phyloP scores from a whole-genome alignment of 92 coral and sea anemone genomes.

The Chrysogorgia sp. region DNA sequence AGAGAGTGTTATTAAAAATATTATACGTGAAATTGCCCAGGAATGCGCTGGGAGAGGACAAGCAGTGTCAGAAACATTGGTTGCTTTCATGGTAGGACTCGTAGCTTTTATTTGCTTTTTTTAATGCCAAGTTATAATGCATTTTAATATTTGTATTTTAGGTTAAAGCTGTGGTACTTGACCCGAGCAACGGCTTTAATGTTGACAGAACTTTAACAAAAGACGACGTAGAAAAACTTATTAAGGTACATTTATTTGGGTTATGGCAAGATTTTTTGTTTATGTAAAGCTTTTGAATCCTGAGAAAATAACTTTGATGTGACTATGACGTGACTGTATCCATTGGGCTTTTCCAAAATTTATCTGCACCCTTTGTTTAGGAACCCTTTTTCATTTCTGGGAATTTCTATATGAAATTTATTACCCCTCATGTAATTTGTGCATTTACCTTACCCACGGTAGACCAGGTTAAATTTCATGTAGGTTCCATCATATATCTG shows the following conservation, averaged over 20 bases:
- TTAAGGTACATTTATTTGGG: slow-evolving; percentile 77
- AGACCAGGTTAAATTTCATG: no score
- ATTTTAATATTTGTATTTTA: slow-evolving; percentile 12
- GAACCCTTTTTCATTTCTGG: no score
- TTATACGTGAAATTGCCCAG: slow-evolving; percentile 97
- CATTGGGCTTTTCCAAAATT: no score
- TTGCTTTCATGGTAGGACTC: slow-evolving; percentile 84
- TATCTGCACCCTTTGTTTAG: no score
- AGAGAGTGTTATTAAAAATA: slow-evolving; percentile 96
- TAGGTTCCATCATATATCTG: no score
- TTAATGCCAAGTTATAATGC: not conserved
- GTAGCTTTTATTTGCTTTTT: not conserved
- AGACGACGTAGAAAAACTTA: slow-evolving; percentile 97
- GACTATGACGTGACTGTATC: no score
- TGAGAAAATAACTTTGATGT: no score
- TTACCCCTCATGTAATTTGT: no score
- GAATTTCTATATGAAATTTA: no score
- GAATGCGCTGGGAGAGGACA: slow-evolving; percentile 98
- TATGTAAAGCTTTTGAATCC: no score
- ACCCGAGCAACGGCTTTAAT: slow-evolving; percentile 96
- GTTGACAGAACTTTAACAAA: slow-evolving; percentile 98
- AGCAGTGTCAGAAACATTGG: slow-evolving; percentile 97
- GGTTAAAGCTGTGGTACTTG: slow-evolving; percentile 98
- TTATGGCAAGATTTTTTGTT: no score
- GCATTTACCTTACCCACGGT: no score